Conservation (phyloP, 2,797 vertebrate genomes). For the Halcyon leucocephala region DNA sequence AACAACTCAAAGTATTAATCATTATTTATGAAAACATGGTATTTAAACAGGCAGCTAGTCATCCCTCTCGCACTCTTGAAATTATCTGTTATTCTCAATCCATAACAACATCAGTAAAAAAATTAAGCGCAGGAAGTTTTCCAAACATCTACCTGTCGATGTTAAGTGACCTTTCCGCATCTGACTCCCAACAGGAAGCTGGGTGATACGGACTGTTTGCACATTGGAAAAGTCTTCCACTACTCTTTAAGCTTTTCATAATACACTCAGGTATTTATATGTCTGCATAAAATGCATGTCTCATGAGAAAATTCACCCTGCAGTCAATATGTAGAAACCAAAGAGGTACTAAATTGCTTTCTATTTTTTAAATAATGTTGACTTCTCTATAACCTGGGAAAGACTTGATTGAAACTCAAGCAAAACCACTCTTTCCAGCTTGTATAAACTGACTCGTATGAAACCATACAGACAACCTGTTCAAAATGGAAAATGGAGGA, state of each 20-base stretch:
- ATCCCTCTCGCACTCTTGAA: background rate
- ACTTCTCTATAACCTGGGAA: background rate
- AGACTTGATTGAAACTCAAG: background rate
- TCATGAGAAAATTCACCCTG: background rate
- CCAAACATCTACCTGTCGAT: background rate
- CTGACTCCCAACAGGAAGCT: background rate
- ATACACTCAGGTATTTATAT: background rate
- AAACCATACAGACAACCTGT: background rate
- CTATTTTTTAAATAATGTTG: background rate
- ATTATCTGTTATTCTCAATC: background rate
- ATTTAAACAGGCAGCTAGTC: background rate
- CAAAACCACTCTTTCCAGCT: background rate
- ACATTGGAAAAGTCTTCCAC: background rate
- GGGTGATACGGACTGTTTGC: background rate
- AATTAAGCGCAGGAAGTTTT: background rate
- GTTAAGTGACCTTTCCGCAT: background rate
- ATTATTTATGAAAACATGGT: background rate
- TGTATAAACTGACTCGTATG: fast-evolving
- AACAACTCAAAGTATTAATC: background rate
- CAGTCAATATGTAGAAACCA: background rate
- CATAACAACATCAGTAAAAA: background rate
- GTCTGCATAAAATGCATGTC: background rate
- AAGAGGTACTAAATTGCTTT: background rate
- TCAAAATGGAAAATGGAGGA: background rate
- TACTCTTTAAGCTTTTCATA: background rate